Conservation (phyloP, 2,888 invertebrate genomes). For the Polia nebulosa region DNA sequence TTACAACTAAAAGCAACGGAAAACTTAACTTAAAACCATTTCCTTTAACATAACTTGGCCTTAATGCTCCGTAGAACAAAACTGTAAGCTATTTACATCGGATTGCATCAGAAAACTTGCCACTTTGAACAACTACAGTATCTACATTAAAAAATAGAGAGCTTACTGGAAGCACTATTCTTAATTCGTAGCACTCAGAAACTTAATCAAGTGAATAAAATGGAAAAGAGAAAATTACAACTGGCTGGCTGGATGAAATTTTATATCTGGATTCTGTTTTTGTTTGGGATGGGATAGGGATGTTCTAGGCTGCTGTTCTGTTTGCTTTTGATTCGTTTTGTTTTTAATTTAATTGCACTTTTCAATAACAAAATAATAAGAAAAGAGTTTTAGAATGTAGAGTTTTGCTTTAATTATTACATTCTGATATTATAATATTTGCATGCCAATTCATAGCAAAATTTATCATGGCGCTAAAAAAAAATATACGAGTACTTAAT, state of each 20-base stretch:
- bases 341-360: constrained; percentile 6
- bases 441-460: too few species aligned
- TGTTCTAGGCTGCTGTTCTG: constrained; percentile 7
- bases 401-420: too few species aligned
- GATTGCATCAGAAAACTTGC: constrained; percentile 68
- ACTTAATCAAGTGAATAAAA: constrained; percentile 64
- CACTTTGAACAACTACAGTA: constrained; percentile 60
- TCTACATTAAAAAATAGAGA: constrained; percentile 72
- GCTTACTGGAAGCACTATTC: constrained; percentile 56
- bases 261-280: constrained; percentile 47
- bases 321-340: constrained; percentile 8
- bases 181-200: constrained; percentile 63
- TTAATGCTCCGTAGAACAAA: constrained; percentile 58
- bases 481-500: too few species aligned
- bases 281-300: constrained; percentile 31
- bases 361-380: background rate
- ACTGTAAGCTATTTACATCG: constrained; percentile 70
- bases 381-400: background rate
- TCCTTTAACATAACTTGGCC: constrained; percentile 49
- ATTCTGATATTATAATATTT: too few species aligned
- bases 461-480: too few species aligned
- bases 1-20: constrained; percentile 41
- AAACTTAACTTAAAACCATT: constrained; percentile 58
- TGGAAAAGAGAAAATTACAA: constrained; percentile 51
- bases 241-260: constrained; percentile 35